Evolutionary conservation across 2,113 vertebrate genomes (phyloP), one percentile per base, ranked within the genome.

Genomic region (Orthochromis malagaraziensis): DNA sequence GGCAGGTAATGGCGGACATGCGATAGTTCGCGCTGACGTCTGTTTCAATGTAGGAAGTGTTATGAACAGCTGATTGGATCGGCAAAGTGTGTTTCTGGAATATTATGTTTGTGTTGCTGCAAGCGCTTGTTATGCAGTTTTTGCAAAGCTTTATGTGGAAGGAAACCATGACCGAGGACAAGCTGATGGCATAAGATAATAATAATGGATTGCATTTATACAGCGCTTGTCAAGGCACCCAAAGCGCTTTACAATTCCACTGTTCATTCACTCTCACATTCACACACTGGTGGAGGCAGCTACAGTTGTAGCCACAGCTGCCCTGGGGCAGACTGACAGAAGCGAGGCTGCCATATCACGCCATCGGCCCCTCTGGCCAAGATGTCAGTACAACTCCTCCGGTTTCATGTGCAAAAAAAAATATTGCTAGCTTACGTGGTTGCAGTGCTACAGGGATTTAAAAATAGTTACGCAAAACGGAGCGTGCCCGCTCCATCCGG

Each of bases 61-160:
- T 51, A 16, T 0, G 0, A 47, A 45, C 40, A 42, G 12, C 42
- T 16, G 42, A 16, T 45, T 13, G 42, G 42, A 45, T 45, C 42
- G 0, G 42, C 42, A 1, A 1, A 45, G 13, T 0, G 3, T 45
- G 13, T 45, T 45, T 51, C 49, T 51, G 49, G 9, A n/a, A 0
- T n/a, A 10, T 53, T n/a, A 10, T 53, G 49, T n/a, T 0, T 53
- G 6, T 53, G 19, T 53, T 53, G 5, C 19, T n/a, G 49, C 9
- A 53, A 53, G 49, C 0, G 5, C 49, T 53, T 53, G n/a, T n/a
- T 10, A 53, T 53, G 9, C 49, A 53, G 0, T 55, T 3, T 21
- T 21, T 53, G 19, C 51, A 53, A 53, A 53, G 0, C 1, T 11
- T 0, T n/a, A 11, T 53, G 51, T 53, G 51, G 19, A 53, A 53